These are phyloP conservation scores for Balaeniceps rex DNA, from an alignment of 2,113 vertebrate species.

Conservation along the genomic window DNA sequence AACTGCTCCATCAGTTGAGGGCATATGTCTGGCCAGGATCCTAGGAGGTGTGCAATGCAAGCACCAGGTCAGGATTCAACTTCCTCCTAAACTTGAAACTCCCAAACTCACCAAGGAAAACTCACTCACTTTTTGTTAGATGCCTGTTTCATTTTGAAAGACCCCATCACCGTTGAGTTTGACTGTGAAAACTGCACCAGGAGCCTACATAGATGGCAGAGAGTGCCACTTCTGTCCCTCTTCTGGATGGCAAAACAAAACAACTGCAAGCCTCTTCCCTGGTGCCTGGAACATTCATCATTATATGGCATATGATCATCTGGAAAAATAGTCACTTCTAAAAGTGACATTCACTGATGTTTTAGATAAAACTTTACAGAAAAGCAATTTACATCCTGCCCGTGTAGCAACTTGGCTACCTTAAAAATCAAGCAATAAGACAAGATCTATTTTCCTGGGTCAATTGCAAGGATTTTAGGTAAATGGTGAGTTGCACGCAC, in stretches of 20 bases:
- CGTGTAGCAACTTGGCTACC: neutral
- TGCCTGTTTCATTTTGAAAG: neutral
- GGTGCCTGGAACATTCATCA: neutral
- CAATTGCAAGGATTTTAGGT: neutral
- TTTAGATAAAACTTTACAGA: neutral
- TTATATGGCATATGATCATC: neutral
- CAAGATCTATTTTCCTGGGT: neutral
- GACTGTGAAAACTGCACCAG: neutral
- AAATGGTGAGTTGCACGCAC: neutral
- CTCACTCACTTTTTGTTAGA: neutral
- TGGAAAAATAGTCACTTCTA: neutral
- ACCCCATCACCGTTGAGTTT: neutral
- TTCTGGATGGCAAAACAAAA: neutral
- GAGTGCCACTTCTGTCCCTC: neutral
- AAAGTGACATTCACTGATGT: neutral
- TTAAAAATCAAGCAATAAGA: neutral
- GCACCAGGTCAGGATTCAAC: neutral
- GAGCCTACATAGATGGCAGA: neutral
- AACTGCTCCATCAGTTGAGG: slow-evolving; percentile 4
- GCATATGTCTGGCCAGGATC: neutral
- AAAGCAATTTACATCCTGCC: neutral
- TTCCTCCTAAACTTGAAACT: neutral
- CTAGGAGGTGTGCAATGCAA: neutral
- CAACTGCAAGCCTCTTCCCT: neutral
- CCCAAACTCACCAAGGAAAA: neutral